Evolutionary conservation across 2,888 invertebrate genomes (phyloP).

Genomic region (Orchestes rusci): DNA sequence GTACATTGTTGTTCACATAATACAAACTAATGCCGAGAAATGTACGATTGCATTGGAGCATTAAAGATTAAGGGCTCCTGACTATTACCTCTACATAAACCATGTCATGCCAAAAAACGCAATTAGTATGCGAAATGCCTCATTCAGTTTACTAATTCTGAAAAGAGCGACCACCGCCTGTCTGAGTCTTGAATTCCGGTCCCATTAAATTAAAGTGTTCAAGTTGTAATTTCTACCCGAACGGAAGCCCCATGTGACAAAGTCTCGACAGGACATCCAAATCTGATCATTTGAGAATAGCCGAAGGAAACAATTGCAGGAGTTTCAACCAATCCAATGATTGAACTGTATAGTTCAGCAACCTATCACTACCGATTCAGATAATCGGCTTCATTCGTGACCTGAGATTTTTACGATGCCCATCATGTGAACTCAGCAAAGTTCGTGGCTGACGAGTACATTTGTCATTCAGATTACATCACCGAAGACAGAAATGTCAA

Average conservation of each 20-base stretch:
- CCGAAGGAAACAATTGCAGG: too few species aligned
- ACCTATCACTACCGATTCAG: conserved; percentile 22
- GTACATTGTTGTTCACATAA: too few species aligned
- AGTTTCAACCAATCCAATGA: too few species aligned
- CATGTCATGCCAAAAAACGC: conserved; percentile 23
- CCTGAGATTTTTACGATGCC: conserved; percentile 20
- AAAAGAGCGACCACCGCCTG: conserved; percentile 33
- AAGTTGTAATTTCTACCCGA: conserved; percentile 32
- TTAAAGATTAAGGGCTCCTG: too few species aligned
- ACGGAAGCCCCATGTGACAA: conserved; percentile 32
- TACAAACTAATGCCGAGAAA: too few species aligned
- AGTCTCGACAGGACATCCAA: conserved; percentile 26
- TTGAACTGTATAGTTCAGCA: conserved; percentile 29
- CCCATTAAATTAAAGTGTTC: conserved; percentile 36
- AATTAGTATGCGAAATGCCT: conserved; percentile 34
- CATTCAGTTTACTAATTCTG: conserved; percentile 34
- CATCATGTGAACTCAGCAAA: conserved; percentile 28
- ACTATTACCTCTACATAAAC: background rate
- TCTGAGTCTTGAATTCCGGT: conserved; percentile 33
- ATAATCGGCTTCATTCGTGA: conserved; percentile 30
- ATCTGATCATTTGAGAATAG: too few species aligned
- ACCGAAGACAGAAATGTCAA: conserved; percentile 27
- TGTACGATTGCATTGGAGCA: too few species aligned
- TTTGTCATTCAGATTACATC: conserved; percentile 30
- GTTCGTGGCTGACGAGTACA: conserved; percentile 28